Evolutionary conservation across 2,797 vertebrate species (phyloP), one percentile per base, ranked within the genome.

Genomic region (Hydrocynus forskahlii): DNA sequence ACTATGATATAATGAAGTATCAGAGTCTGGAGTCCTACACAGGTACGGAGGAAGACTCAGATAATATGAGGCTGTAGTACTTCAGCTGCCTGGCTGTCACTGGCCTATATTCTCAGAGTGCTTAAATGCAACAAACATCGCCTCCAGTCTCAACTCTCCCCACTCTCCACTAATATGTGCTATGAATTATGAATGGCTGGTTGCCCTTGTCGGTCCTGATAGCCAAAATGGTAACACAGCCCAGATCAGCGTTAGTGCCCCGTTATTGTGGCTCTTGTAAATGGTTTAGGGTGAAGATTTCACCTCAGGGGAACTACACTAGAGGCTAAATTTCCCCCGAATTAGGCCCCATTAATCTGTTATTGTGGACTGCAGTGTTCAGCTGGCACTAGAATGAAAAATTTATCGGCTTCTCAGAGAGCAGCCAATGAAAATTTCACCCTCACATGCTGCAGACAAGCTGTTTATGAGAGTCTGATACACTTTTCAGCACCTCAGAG

Each of bases 181-280:
- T 78, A 81, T 84, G 75, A 77, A 84, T 84, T 81, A 81, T 81
- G 63, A 80, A 84, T 84, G 52, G 50, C 57, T 59, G 35, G 68
- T 78, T 75, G 76, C 62, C 71, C 23, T 25, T 79, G 66, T 35
- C 50, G 73, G 40, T 68, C 55, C 63, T 78, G 68, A 80, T 68
- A 81, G 73, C 68, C 5, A 43, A 81, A 81, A 74, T 80, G 80
- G 54, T 68, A 63, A 63, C 73, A 62, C 21, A 38, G 75, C 55
- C 64, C 54, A 81, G 83, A 86, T 78, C 68, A 80, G 60, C 57
- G 9, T 13, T 45, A 43, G 38, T 12, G 64, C 64, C 64, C 19
- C 59, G 71, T 52, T 78, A 66, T 69, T 82, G 52, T 66, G 70
- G 75, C 13, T 21, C 69, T 71, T 43, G 70, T 80, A 78, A 81